phyloP scores from a whole-genome alignment of 2,888 invertebrate genomes.

The Oscheius onirici region DNA sequence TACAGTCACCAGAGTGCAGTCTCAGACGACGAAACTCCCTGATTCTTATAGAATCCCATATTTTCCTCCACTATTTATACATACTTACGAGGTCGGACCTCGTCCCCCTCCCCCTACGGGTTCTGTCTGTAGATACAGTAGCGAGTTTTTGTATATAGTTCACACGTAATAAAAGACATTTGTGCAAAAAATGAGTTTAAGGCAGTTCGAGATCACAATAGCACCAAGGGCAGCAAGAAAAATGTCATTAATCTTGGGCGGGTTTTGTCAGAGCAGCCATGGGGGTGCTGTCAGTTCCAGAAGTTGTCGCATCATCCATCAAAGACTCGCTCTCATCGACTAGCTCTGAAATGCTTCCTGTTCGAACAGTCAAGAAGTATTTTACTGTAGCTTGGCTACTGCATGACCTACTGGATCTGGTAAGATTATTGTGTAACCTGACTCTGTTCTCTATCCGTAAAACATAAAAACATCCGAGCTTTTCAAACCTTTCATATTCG shows the following conservation, averaged over 20 bases:
- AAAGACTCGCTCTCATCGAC: slow-evolving; percentile 63
- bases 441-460: too few species aligned
- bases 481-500: too few species aligned
- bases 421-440: too few species aligned
- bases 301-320: slow-evolving; percentile 39
- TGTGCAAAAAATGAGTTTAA: not conserved
- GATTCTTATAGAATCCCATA: not conserved
- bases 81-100: slow-evolving; percentile 11
- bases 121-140: slow-evolving; percentile 12
- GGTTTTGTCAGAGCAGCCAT: slow-evolving; percentile 68
- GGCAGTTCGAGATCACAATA: slow-evolving; percentile 14
- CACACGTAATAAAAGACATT: not conserved
- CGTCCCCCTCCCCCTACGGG: not conserved
- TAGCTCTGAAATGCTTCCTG: slow-evolving; percentile 52
- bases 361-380: not conserved
- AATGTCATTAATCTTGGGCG: slow-evolving; percentile 49
- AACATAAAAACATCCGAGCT: too few species aligned
- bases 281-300: slow-evolving; percentile 62
- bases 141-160: not conserved
- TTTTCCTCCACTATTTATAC: not conserved
- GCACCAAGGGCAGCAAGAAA: not conserved
- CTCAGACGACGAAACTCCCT: slow-evolving; percentile 19
- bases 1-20: slow-evolving; percentile 45
- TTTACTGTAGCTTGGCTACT: too few species aligned
- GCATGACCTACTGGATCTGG: too few species aligned